Evolutionary conservation across 2,888 invertebrate species (phyloP), one percentile per base, ranked within the genome.

Genomic region (Exephanes ischioxanthus): DNA sequence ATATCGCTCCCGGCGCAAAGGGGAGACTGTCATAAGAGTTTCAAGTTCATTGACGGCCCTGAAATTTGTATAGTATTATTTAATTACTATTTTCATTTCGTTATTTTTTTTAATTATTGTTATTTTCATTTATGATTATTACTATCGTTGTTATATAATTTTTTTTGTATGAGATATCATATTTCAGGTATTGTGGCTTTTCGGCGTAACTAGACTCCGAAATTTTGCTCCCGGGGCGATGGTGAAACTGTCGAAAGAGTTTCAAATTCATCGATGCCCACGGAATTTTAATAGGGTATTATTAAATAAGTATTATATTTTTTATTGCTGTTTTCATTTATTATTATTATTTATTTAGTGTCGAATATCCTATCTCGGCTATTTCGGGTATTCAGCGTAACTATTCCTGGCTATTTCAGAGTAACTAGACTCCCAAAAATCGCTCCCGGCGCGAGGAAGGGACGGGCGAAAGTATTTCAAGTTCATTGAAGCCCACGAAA

Each of bases 141-240:
- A 11, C 11, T 9, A 41, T 9, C 41, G 41, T 41, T 11, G 11
- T 41, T 41, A 11, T 33, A 33, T 30, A 0, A 37, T 37, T 6
- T 37, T 37, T 7, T 37, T 9, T 9, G 1, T 9, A 9, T 37
- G 7, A 0, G 37, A 37, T 9, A 37, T 37, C 9, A 37, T 37
- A 9, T 37, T 37, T 7, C 37, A 41, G 9, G 0, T 41, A 11
- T 41, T 51, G 16, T 41, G 72, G 41, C 41, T 41, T 41, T 41
- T 51, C 68, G 30, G 16, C 55, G 58, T 73, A 72, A 72, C 58
- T 55, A 53, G 58, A 72, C 9, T 22, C 72, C 58, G 72, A 26
- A 72, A 72, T 58, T 41, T 72, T 22, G 14, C 58, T 37, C 45
- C 3, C 41, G 45, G 9, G 16, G 30, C 11, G n/a, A 16, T n/a